Evolutionary conservation across 2,797 vertebrate species (phyloP), one percentile per base, ranked within the genome.

Genomic region (Coluber constrictor): DNA sequence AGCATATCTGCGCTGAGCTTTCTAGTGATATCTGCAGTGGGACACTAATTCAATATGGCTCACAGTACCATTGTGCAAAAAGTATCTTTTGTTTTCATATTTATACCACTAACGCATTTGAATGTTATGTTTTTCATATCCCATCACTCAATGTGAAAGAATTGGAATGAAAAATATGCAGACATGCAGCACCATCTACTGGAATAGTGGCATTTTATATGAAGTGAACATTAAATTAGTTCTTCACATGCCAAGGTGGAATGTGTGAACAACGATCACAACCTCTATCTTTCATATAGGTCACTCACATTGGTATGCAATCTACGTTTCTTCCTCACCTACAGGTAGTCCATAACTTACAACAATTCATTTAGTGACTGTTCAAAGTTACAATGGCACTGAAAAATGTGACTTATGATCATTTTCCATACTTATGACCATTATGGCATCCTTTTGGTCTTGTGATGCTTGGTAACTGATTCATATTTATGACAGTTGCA

Each of bases 111-210:
- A 91, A 88, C 90, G 90, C 87, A 0, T 16, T 92, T 43, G 83
- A 3, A 29, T 0, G 51, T 20, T 37, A 13, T 89, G 20, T 74
- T 37, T 87, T 55, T 37, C 63, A 92, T 8, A 94, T 66, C 51
- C 95, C 93, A 83, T 10, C 37, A 43, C 37, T 83, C 37, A 5
- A 11, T 47, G 37, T 12, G 20, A 83, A 83, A 83, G 20, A 83
- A 43, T 10, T 47, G 43, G 74, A 83, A 83, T 83, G 90, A 95
- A 95, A 95, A 95, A 97, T 97, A 92, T 90, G 94, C 92, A 98
- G 97, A 95, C 95, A 95, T 0, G 95, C 96, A 98, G 98, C 97
- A 97, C 98, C 98, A 98, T 97, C 98, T 98, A 96, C 98, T 98
- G 98, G 98, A 96, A 95, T 91, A 94, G 79, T 90, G 15, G 43